A percentile compares a stretch with the other conserved stretches of the same genome.
These are phyloP conservation scores for Trachelipus rathkii DNA, from an alignment of 1,140 invertebrate species.

Conservation along the genomic window DNA sequence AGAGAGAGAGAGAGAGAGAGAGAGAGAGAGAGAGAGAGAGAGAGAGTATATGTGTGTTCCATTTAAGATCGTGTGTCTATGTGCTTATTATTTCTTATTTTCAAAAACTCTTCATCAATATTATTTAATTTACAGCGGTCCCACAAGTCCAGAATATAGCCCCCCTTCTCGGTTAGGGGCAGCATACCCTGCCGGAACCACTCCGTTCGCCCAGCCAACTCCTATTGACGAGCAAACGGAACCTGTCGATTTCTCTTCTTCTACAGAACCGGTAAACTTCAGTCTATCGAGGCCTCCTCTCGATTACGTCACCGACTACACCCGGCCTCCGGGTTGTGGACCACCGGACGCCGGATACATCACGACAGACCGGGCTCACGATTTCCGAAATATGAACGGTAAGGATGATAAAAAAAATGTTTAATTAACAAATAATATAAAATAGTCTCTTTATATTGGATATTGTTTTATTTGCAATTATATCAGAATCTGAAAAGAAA, in stretches of 20 bases:
- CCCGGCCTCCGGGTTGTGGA: conserved; percentile 57
- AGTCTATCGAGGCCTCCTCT: conserved; percentile 41
- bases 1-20: too few relatives aligned
- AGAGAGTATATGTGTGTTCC: too few relatives aligned
- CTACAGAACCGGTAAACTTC: conserved; percentile 55
- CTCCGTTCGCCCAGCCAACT: conserved; percentile 64
- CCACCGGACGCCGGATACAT: conserved; percentile 55
- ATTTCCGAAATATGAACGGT: conserved; percentile 46
- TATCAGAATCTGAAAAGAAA: too few relatives aligned
- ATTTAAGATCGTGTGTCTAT: too few relatives aligned
- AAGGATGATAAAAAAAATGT: neutral
- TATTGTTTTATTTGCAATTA: too few relatives aligned
- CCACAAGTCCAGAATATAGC: conserved; percentile 46
- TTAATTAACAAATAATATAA: too few relatives aligned
- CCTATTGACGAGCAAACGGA: conserved; percentile 65
- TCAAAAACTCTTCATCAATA: too few relatives aligned
- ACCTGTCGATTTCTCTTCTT: conserved; percentile 63
- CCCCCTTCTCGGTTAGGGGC: conserved; percentile 42
- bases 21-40: too few relatives aligned
- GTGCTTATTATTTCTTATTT: too few relatives aligned
- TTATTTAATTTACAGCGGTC: conserved; percentile 29
- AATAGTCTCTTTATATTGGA: too few relatives aligned
- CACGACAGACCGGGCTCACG: conserved; percentile 44
- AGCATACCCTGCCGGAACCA: conserved; percentile 43
- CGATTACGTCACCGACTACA: conserved; percentile 42